Evolutionary conservation across 2,797 vertebrate species (phyloP), one percentile per base, ranked within the genome.

Genomic region (Alcedo quadribrachys): DNA sequence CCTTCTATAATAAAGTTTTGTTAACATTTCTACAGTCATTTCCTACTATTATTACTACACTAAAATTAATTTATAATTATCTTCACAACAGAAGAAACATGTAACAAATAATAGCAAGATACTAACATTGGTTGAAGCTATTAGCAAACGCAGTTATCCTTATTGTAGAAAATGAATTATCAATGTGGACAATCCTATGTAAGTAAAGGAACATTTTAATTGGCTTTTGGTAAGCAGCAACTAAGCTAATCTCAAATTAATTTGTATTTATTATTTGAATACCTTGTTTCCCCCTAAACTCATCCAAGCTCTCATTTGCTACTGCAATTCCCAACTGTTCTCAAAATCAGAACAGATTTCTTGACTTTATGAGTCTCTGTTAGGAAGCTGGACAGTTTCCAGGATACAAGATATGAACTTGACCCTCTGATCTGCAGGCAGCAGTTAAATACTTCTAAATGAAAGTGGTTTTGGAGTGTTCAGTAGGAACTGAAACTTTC

Each of bases 381-480:
- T 51, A 9, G 27, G 85, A 86, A 88, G 77, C 58, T 93, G 94
- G 65, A 71, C 30, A 65, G 50, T 14, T 80, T 89, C 91, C 92
- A 96, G 88, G 61, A 82, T 57, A 58, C 54, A 78, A 80, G 71
- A 81, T 51, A 74, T 4, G 61, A 85, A 85, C 5, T 4, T 46
- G 71, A 89, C 78, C 71, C 78, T 88, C 68, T 75, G 81, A 65
- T 78, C 75, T 87, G 65, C 42, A 87, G 75, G 73, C 89, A 91
- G 30, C 42, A 69, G 76, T 25, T 87, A 71, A 74, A 40, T 54
- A 28, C 60, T 76, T 67, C 35, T 46, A 30, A 60, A 74, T 42
- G 15, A 61, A 94, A 92, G 63, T 22, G n/a, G 16, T 73, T 75
- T 11, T 13, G 58, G 54, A 45, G 50, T 8, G 32, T 50, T 88